Percentiles rank a stretch among this genome's conserved stretches.
Evolutionary conservation across 2,888 invertebrate genomes (phyloP).

Genomic region (Eristalinus sepulchralis): DNA sequence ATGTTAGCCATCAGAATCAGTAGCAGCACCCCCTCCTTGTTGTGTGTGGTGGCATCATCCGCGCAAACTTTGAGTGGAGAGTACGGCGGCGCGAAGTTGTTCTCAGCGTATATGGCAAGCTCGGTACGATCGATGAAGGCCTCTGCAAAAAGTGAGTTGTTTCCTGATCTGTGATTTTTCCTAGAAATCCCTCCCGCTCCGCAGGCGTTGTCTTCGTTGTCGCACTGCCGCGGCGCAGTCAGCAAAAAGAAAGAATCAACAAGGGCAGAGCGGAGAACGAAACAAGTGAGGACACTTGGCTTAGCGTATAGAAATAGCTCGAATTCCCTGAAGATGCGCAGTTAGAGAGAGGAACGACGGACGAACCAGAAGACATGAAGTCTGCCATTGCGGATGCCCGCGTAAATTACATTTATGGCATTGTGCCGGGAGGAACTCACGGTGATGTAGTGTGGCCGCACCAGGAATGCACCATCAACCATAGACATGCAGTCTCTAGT

Average conservation of each 20-base stretch:
- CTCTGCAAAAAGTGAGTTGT: slow-evolving; percentile 70
- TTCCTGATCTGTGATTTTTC: slow-evolving; percentile 69
- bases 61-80: background rate
- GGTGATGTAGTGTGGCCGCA: slow-evolving; percentile 61
- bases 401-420: slow-evolving; percentile 72
- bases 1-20: slow-evolving; percentile 46
- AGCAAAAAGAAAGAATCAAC: slow-evolving; percentile 26
- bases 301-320: slow-evolving; percentile 62
- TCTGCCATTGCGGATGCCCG: slow-evolving; percentile 72
- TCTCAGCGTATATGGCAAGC: slow-evolving; percentile 64
- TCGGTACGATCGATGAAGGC: slow-evolving; percentile 50
- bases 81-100: slow-evolving; percentile 53
- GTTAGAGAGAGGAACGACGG: slow-evolving; percentile 65
- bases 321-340: slow-evolving; percentile 72
- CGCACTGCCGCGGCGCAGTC: slow-evolving; percentile 5
- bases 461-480: slow-evolving; percentile 56
- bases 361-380: slow-evolving; percentile 72
- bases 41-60: slow-evolving; percentile 29
- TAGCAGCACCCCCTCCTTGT: slow-evolving; percentile 62
- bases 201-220: background rate
- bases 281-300: slow-evolving; percentile 46
- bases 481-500: slow-evolving; percentile 69
- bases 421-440: slow-evolving; percentile 69
- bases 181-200: slow-evolving; percentile 52
- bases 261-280: slow-evolving; percentile 1